Percentiles rank a stretch among this genome's conserved stretches.
Evolutionary conservation across 2,113 vertebrate species (phyloP).

Genomic region (Cinclus cinclus): DNA sequence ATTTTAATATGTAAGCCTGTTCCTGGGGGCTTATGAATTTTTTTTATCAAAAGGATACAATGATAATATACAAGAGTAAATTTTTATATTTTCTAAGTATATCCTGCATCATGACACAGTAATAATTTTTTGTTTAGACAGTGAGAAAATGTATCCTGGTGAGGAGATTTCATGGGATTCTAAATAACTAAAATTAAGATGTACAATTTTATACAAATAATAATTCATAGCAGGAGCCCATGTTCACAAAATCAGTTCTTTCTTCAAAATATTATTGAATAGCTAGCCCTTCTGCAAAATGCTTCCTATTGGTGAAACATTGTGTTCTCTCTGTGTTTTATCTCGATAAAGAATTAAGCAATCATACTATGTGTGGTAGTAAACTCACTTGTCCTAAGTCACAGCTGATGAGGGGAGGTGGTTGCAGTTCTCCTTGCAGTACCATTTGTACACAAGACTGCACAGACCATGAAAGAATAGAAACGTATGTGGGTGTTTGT

Average conservation of each 20-base stretch:
- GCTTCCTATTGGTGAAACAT: neutral
- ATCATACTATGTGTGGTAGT: neutral
- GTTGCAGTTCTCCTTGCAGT: neutral
- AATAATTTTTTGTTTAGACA: neutral
- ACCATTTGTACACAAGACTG: neutral
- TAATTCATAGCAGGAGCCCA: neutral
- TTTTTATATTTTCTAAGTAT: neutral
- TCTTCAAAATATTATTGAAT: neutral
- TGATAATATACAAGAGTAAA: neutral
- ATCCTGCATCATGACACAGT: neutral
- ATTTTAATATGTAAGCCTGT: neutral
- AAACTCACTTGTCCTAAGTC: neutral
- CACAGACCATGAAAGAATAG: slow-evolving; percentile 33
- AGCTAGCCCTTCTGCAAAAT: neutral
- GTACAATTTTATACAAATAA: neutral
- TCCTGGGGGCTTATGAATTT: neutral
- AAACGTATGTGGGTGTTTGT: slow-evolving; percentile 20
- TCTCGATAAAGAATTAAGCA: neutral
- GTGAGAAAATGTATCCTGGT: neutral
- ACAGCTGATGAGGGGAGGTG: neutral
- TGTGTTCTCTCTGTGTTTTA: neutral
- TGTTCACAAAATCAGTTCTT: neutral
- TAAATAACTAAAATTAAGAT: neutral
- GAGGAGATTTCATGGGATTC: neutral
- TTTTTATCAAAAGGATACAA: neutral